phyloP scores from a whole-genome alignment of 1,140 invertebrate species.

The Philotrypesis tridentata region DNA sequence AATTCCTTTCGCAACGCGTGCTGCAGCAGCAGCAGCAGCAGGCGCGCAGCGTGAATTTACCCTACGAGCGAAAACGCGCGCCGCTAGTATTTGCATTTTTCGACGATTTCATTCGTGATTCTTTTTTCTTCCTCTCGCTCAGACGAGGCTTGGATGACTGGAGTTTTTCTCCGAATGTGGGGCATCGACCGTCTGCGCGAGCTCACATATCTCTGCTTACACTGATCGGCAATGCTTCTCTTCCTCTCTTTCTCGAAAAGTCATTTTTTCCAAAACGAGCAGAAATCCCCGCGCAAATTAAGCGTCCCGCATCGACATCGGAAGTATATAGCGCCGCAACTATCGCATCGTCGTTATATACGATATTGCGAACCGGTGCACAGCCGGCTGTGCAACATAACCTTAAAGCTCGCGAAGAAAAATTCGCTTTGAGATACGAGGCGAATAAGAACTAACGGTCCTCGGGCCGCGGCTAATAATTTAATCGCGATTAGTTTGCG shows the following conservation, averaged over 20 bases:
- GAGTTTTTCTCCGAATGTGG: background rate
- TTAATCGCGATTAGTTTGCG: conserved; percentile 23
- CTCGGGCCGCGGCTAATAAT: conserved; percentile 11
- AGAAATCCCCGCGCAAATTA: background rate
- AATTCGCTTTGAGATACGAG: background rate
- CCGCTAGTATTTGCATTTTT: background rate
- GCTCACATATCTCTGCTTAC: no score
- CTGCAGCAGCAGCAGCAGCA: background rate
- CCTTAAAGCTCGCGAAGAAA: background rate
- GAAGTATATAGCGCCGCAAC: no score
- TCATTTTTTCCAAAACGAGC: no score
- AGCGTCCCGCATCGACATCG: no score
- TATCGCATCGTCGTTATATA: background rate
- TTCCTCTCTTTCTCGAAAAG: no score
- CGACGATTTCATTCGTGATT: background rate
- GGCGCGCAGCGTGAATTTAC: background rate
- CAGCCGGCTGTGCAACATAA: background rate
- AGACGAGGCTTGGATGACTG: background rate
- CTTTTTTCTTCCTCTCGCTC: background rate
- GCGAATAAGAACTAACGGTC: conserved; percentile 11
- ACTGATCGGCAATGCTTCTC: no score
- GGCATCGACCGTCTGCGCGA: no score
- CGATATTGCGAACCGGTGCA: no score
- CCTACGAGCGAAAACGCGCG: background rate
- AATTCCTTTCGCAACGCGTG: background rate